Conservation (phyloP, 2,797 vertebrate species). For the Pelodytes ibericus region DNA sequence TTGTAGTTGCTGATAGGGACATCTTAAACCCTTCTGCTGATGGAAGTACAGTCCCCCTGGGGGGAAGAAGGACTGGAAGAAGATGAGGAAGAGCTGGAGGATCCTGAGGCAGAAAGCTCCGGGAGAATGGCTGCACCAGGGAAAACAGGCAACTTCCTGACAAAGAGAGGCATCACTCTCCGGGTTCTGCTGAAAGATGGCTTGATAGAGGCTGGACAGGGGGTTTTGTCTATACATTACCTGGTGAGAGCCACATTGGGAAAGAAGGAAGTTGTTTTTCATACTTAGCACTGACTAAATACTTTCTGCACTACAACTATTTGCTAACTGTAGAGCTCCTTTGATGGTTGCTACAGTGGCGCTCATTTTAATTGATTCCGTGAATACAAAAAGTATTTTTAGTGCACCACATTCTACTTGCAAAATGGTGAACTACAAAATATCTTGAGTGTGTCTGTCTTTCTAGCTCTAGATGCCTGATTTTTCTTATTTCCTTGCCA, state of each 20-base stretch:
- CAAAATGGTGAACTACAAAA: no score
- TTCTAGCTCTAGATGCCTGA: no score
- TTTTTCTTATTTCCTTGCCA: no score
- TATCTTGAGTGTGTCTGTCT: no score
- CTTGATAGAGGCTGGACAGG: constrained; percentile 88
- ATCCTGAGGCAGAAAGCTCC: constrained; percentile 69
- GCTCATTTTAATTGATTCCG: no score
- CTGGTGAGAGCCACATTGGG: constrained; percentile 69
- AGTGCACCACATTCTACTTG: no score
- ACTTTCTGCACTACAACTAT: no score
- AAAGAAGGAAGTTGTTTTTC: no score
- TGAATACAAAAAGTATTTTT: no score
- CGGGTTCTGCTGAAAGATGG: constrained; percentile 90
- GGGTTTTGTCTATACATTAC: constrained; percentile 91
- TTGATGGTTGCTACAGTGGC: no score
- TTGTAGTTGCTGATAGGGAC: background rate
- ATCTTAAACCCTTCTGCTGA: constrained; percentile 34
- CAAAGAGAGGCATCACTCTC: constrained; percentile 89
- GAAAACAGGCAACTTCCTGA: constrained; percentile 80
- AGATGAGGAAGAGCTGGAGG: constrained; percentile 84
- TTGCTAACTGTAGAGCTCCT: no score
- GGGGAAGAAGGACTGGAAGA: constrained; percentile 90
- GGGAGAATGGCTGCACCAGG: constrained; percentile 60
- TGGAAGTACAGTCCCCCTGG: constrained; percentile 78
- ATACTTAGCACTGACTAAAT: no score